A percentile compares a stretch with the other conserved stretches of the same genome.
Conservation (phyloP, 2,113 vertebrate genomes). For the Scartelaos histophorus region DNA sequence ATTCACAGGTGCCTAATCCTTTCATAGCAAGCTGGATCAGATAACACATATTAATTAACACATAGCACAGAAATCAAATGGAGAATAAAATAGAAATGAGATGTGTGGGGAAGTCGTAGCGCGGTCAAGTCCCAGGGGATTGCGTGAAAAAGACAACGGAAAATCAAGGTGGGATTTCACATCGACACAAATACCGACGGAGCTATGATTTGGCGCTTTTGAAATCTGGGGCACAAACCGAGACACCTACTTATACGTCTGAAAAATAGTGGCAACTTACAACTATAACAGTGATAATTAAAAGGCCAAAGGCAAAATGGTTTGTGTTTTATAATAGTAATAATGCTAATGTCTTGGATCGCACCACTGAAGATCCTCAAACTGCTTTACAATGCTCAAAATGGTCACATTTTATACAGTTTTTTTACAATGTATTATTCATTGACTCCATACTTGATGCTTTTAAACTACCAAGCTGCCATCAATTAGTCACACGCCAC, state of each 20-base stretch:
- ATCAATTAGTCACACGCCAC: too few species aligned
- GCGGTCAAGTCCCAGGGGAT: conserved; percentile 29
- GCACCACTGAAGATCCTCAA: background rate
- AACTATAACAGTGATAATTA: background rate
- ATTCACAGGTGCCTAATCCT: conserved; percentile 52
- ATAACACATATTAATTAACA: conserved; percentile 61
- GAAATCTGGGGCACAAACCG: conserved; percentile 7
- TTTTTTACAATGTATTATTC: background rate
- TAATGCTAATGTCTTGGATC: background rate
- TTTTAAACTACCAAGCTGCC: background rate
- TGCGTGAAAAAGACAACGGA: conserved; percentile 25
- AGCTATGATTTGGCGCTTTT: conserved; percentile 29
- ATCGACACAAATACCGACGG: conserved; percentile 28
- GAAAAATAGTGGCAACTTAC: background rate
- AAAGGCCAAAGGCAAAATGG: conserved; percentile 6
- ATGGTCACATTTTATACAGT: too few species aligned
- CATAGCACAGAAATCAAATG: conserved; percentile 40
- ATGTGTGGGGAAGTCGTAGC: conserved; percentile 59
- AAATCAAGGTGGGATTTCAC: conserved; percentile 8
- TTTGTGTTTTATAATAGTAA: background rate
- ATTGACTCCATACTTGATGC: background rate
- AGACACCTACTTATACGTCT: conserved; percentile 6
- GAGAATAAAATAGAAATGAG: conserved; percentile 21
- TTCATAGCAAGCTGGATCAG: conserved; percentile 47
- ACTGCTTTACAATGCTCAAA: background rate